Evolutionary conservation across 1,140 invertebrate species (phyloP).

Genomic region (Papilio polyxenes): DNA sequence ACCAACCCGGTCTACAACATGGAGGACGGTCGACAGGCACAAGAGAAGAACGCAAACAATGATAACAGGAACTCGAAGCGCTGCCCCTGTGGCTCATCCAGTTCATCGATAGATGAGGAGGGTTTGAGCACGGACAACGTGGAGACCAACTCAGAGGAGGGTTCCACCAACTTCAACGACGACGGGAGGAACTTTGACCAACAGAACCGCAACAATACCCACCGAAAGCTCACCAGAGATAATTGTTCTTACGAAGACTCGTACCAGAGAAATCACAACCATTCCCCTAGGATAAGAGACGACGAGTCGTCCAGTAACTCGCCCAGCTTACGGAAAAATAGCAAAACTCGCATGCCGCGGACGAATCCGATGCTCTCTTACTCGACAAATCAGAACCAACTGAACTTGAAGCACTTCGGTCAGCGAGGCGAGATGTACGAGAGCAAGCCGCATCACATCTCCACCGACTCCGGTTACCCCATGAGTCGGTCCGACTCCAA

Average conservation of each 20-base stretch:
- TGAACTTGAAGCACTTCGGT: conserved; percentile 78
- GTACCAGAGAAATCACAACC: conserved; percentile 77
- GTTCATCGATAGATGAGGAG: conserved; percentile 81
- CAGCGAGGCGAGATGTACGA: conserved; percentile 74
- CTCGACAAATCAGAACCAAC: conserved; percentile 73
- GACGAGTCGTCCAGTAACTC: conserved; percentile 77
- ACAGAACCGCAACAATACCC: conserved; percentile 79
- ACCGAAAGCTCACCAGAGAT: conserved; percentile 78
- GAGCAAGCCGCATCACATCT: conserved; percentile 75
- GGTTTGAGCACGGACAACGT: conserved; percentile 80
- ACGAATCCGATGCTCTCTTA: conserved; percentile 81
- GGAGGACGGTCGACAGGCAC: conserved; percentile 79
- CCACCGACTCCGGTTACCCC: conserved; percentile 70
- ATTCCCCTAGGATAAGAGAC: conserved; percentile 70
- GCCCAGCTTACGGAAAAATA: conserved; percentile 72
- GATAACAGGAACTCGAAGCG: conserved; percentile 77
- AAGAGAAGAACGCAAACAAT: conserved; percentile 68
- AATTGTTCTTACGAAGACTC: conserved; percentile 78
- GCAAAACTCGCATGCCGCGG: conserved; percentile 77
- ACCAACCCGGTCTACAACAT: conserved; percentile 93
- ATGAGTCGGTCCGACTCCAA: conserved; percentile 78
- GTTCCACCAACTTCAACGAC: conserved; percentile 79
- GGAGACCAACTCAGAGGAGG: conserved; percentile 80
- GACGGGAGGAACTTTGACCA: conserved; percentile 78
- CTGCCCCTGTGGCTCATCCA: conserved; percentile 79